Base-by-base conservation (phyloP, 2,113 vertebrate species). In the Gobius niger region DNA sequence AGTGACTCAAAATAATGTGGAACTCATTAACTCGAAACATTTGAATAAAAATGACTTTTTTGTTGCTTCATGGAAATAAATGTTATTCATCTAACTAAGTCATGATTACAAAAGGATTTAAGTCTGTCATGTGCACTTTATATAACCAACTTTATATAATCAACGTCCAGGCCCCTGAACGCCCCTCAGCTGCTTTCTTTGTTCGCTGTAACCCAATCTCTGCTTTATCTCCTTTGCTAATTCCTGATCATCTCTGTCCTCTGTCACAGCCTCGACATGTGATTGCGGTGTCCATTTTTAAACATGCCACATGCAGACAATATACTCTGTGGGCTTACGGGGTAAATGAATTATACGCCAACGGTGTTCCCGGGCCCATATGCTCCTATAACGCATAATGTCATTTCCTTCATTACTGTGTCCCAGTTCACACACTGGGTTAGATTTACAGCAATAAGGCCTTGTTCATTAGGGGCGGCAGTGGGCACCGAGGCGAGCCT, bases 391-490 rank as follows among this genome's bases (percentile, higher is more conserved):
- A 74, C 44, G 60, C 15, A 54, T 77, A 66, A 82, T 86, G 49
- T 61, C 61, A 75, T 76, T 85, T 73, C 50, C 24, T 68, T 83
- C 49, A 84, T 75, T 76, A 63, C 67, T 49, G 63, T 52, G 73
- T 68, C 76, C 54, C 40, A 14, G 2, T 41, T 40, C 18, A 60
- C 53, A 59, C 47, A n/a, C 63, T 44, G 57, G 46, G 47, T 13
- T 47, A 57, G 62, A 81, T 78, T 83, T 79, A 57, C 53, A 63
- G 16, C 12, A 1, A 7, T 24, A 56, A 18, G 41, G 73, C 41
- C 40, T 65, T 65, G 63, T 47, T 56, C 56, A 72, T 73, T 69
- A 59, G 56, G 7, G 47, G 67, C 42, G 67, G 70, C 47, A 63
- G 68, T 40, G 63, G 60, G 18, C 59, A 73, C 44, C 47, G 53